A percentile compares a stretch with the other conserved stretches of the same genome.
Evolutionary conservation across 2,113 vertebrate genomes (phyloP).

Genomic region (Mixornis gularis): DNA sequence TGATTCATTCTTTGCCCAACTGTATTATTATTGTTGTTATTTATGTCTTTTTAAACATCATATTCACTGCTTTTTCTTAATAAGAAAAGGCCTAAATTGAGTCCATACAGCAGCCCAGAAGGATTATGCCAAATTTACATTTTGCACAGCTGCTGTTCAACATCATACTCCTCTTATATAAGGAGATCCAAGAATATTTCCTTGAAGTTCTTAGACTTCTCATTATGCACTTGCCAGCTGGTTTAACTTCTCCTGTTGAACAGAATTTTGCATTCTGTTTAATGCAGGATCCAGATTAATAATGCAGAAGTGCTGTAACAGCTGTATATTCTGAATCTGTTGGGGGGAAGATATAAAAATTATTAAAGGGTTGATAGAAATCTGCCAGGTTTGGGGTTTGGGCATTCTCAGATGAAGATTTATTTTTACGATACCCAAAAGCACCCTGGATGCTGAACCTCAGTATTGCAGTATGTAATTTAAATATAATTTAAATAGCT

Average conservation of each 20-base stretch:
- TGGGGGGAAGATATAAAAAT: accelerated
- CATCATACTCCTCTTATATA: neutral
- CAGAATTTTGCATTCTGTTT: neutral
- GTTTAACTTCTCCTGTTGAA: neutral
- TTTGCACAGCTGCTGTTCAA: neutral
- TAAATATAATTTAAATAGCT: neutral
- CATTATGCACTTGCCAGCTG: neutral
- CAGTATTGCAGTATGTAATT: neutral
- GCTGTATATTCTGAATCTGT: neutral
- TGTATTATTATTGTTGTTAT: neutral
- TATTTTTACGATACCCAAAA: neutral
- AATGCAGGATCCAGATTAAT: neutral
- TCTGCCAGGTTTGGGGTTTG: neutral
- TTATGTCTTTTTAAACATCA: neutral
- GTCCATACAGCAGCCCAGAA: neutral
- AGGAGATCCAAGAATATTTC: neutral
- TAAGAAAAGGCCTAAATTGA: neutral
- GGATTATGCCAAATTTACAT: neutral
- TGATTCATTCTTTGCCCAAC: neutral
- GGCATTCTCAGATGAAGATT: neutral
- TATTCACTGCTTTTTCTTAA: neutral
- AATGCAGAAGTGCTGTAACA: neutral
- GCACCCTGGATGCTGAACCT: neutral
- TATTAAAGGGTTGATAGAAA: neutral
- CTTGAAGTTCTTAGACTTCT: neutral